Evolutionary conservation across 2,888 invertebrate genomes (phyloP).

Genomic region (Diloba caeruleocephala): DNA sequence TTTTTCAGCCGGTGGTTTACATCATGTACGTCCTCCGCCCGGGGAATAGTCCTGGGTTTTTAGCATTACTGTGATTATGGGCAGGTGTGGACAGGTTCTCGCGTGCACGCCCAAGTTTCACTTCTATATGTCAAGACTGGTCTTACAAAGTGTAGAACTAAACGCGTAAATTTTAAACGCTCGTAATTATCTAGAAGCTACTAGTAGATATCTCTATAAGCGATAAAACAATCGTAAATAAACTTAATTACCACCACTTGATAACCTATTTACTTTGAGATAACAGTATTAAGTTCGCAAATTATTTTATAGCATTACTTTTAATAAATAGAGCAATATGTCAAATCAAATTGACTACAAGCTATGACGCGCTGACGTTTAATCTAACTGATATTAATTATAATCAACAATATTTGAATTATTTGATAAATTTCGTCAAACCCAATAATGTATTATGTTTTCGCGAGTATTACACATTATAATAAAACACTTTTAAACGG

Average conservation of each 20-base stretch:
- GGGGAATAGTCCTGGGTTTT: no score
- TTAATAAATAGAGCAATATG: constrained; percentile 5
- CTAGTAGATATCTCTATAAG: neutral
- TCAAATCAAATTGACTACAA: constrained; percentile 1
- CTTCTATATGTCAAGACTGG: no score
- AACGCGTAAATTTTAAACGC: no score
- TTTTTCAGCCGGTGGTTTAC: no score
- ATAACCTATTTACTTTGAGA: neutral
- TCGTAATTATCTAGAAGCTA: neutral
- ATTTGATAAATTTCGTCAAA: neutral
- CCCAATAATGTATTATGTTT: neutral
- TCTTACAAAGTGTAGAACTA: no score
- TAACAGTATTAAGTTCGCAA: neutral
- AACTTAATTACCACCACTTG: neutral
- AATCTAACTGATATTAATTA: neutral
- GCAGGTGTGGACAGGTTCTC: no score
- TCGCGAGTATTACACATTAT: no score
- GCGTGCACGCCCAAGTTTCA: no score
- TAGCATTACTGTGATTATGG: no score
- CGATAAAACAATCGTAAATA: constrained; percentile 1
- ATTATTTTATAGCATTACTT: constrained; percentile 6
- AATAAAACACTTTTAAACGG: no score
- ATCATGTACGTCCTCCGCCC: no score
- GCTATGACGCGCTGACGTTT: neutral
- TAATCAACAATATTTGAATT: neutral